Evolutionary conservation across 2,888 invertebrate species (phyloP).

Genomic region (Mantis religiosa): DNA sequence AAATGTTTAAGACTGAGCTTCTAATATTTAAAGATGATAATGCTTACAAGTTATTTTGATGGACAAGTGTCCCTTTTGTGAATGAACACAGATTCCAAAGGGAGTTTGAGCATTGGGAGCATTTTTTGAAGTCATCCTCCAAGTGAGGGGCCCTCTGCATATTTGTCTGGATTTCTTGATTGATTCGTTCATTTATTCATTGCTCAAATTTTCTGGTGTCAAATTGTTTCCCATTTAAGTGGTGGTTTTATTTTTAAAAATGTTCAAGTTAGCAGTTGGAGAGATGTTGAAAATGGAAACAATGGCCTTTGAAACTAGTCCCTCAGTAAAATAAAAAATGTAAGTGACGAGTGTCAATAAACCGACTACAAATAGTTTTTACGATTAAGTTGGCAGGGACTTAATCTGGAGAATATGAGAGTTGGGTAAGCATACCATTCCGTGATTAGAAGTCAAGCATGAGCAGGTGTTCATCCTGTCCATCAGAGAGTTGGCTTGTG

Average conservation of each 20-base stretch:
- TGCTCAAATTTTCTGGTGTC: neutral
- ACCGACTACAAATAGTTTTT: neutral
- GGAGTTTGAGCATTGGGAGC: neutral
- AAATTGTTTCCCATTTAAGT: neutral
- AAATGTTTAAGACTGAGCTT: neutral
- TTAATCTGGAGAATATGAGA: too few species aligned
- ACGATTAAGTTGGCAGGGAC: too few species aligned
- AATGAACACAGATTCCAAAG: neutral
- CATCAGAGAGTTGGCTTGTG: neutral
- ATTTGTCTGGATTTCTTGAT: neutral
- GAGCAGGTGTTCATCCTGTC: neutral
- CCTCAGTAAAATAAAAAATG: too few species aligned
- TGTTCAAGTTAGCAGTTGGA: too few species aligned
- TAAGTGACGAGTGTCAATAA: too few species aligned
- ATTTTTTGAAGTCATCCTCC: neutral
- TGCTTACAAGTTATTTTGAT: neutral
- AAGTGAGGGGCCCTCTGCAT: neutral
- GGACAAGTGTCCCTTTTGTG: neutral
- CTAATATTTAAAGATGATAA: neutral
- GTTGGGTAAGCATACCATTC: neutral
- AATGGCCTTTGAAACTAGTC: too few species aligned
- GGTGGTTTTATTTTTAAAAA: neutral
- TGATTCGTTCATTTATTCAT: too few species aligned
- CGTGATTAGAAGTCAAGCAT: neutral
- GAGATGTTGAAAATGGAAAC: too few species aligned